phyloP scores from a whole-genome alignment of 2,888 invertebrate species.

The Myopa testacea region DNA sequence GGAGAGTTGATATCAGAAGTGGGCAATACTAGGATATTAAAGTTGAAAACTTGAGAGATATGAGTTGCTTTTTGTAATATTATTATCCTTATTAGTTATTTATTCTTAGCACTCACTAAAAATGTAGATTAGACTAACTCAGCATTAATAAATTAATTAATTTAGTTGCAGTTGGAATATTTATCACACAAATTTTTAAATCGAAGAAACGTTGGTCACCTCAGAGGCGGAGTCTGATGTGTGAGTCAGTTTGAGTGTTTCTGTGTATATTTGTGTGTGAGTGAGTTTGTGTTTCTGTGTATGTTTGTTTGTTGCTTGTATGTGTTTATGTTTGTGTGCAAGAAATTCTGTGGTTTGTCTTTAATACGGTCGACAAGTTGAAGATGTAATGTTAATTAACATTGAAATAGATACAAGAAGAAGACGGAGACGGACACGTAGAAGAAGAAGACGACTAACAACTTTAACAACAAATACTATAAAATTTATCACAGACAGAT shows the following conservation, averaged over 20 bases:
- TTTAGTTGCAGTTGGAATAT: neutral
- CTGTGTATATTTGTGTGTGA: neutral
- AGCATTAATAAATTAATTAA: constrained; percentile 8
- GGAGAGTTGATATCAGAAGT: neutral
- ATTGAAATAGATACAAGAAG: constrained; percentile 10
- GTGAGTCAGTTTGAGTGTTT: neutral
- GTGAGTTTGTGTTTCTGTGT: neutral
- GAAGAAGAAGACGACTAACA: constrained; percentile 2
- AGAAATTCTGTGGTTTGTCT: constrained; percentile 22
- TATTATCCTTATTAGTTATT: too few species aligned
- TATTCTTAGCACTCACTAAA: too few species aligned
- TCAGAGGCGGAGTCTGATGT: neutral
- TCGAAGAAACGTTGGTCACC: constrained; percentile 10
- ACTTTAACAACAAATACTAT: neutral
- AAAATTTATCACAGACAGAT: constrained; percentile 2
- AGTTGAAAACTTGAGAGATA: neutral
- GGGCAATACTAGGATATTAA: too few species aligned
- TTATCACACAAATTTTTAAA: neutral
- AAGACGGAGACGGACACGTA: neutral
- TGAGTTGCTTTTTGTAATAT: too few species aligned
- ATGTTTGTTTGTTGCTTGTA: neutral
- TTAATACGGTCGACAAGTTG: constrained; percentile 31
- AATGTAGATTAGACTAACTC: too few species aligned
- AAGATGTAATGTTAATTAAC: constrained; percentile 38
- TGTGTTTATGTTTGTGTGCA: constrained; percentile 11